Evolutionary conservation across 2,888 invertebrate species (phyloP), one percentile per base, ranked within the genome.

Genomic region (Apamea crenata): DNA sequence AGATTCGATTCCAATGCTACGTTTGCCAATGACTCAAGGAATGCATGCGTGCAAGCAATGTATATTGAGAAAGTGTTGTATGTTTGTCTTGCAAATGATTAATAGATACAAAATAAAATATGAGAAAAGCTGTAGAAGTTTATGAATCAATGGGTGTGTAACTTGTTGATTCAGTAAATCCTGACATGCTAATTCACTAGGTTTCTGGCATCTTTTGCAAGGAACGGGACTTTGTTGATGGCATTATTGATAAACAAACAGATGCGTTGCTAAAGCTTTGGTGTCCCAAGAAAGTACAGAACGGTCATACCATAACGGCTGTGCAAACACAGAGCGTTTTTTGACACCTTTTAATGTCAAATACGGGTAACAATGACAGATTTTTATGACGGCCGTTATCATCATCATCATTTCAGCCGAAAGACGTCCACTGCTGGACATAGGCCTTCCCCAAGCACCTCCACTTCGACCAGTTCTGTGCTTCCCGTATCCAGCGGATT

Each of bases 1-100:
- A 14, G 63, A 77, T 81, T 74, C 18, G 18, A 67, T 74, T 80
- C 73, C n/a, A 76, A 74, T 74, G 66, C 47, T 83, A 47, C 61
- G 53, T 56, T 53, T 74, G 84, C 81, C 71, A 84, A 81, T 81
- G 50, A 74, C 53, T 72, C 59, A 36, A 77, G 21, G 29, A 76
- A 83, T 80, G 61, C 63, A 71, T 63, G 36, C 32, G 44, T 74
- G 70, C n/a, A 61, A 59, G 47, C 47, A n/a, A 47, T 63, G 14
- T 83, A 40, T 74, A 10, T 75, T 40, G 10, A 32, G 32, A 80
- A 74, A 69, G 59, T n/a, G 25, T 44, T 16, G 5, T 40, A 44
- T 32, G 8, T 44, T 29, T 44, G 36, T 29, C n/a, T 18, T 44
- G n/a, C 18, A 53, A 53, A 44, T 44, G 2, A 61, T 53, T 4